phyloP scores from a whole-genome alignment of 2,888 invertebrate genomes.

The Pocota personata region DNA sequence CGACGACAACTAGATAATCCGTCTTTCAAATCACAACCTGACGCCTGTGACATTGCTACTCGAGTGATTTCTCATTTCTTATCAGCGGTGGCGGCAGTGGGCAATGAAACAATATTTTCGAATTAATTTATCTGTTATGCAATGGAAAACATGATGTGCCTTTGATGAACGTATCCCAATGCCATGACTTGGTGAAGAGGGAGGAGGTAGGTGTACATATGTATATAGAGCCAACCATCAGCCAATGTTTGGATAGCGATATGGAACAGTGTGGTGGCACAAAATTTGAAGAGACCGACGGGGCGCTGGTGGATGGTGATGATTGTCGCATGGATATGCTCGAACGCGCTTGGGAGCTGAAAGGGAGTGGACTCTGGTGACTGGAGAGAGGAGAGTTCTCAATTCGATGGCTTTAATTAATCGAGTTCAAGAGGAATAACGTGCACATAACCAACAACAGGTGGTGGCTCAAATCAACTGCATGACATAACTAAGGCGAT shows the following conservation, averaged over 20 bases:
- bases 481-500: slow-evolving; percentile 46
- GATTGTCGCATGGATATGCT: not conserved
- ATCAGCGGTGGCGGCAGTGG: slow-evolving; percentile 1
- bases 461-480: slow-evolving; percentile 50
- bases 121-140: slow-evolving; percentile 21
- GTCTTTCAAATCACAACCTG: slow-evolving; percentile 31
- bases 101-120: slow-evolving; percentile 4
- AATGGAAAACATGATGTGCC: slow-evolving; percentile 10
- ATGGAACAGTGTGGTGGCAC: slow-evolving; percentile 1
- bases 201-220: not conserved
- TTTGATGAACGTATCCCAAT: not conserved
- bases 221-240: slow-evolving; percentile 4
- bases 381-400: slow-evolving; percentile 3
- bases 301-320: slow-evolving; percentile 16
- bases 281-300: slow-evolving; percentile 14
- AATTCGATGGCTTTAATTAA: slow-evolving; percentile 44
- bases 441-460: slow-evolving; percentile 47
- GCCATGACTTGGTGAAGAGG: not conserved
- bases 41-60: slow-evolving; percentile 45
- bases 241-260: not conserved
- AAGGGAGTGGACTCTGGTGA: not conserved
- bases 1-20: slow-evolving; percentile 31
- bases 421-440: slow-evolving; percentile 41
- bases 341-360: not conserved
- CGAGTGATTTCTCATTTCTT: slow-evolving; percentile 54